Base-by-base conservation (phyloP, 2,888 invertebrate species). In the Drosophila maculinotata region DNA sequence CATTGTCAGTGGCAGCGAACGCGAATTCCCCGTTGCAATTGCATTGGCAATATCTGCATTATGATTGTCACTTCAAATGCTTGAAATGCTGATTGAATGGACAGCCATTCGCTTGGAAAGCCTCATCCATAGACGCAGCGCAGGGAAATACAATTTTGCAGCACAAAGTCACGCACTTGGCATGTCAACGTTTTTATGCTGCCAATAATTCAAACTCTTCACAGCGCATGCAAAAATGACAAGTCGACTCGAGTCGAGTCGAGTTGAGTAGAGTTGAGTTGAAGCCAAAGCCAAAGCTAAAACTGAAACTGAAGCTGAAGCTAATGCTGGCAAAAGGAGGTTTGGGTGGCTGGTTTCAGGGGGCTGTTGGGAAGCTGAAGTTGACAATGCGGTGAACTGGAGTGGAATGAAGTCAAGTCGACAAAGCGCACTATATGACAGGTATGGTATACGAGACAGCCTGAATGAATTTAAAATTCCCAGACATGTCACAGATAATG, bases 71-170 rank as follows among this genome's bases (percentile, higher is more conserved):
- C 87, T 82, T 82, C 69, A 87, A 70, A 69, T 69, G 65, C 80
- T 79, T 67, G 80, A 76, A 86, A 69, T 76, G 59, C 81, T 83
- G 87, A 87, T 87, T 82, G 87, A 87, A 87, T 82, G 84, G 81
- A 80, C 81, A 69, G 84, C 78, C 66, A 82, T 77, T 87, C 84
- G 72, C 52, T 80, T 31, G 81, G 84, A 82, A 82, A 67, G 66
- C 69, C 49, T 48, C 57, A 47, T 26, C 41, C 42, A 53, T 68
- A 53, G 60, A 58, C 41, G 52, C 39, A 33, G 49, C 36, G 59
- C 60, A 66, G 71, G 39, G 65, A 69, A 78, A 73, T 52, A 67
- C 52, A 62, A 58, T 67, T 66, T 59, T 51, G 39, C 54, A 42
- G 65, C 60, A 65, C 45, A 71, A 68, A 68, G 81, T 77, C 81